phyloP scores from a whole-genome alignment of 2,113 vertebrate species.

The Pygathrix nemaeus region DNA sequence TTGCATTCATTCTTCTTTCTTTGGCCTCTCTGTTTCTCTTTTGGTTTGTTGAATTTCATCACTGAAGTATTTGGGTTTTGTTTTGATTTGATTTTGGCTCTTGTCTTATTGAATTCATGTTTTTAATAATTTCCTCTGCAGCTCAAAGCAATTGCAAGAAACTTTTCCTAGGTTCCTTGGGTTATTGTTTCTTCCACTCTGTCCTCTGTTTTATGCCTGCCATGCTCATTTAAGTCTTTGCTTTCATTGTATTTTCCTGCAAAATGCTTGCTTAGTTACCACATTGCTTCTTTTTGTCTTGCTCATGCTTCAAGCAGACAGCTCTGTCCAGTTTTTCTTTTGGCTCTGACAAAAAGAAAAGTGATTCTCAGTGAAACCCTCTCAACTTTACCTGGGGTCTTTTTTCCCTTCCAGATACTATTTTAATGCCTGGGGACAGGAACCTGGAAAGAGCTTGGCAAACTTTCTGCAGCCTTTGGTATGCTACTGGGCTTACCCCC shows the following conservation, averaged over 20 bases:
- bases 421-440: neutral
- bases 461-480: neutral
- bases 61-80: neutral
- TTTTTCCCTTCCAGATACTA: neutral
- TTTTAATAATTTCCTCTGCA: slow-evolving; percentile 23
- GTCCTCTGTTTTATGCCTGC: neutral
- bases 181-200: neutral
- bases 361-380: neutral
- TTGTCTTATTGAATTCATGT: neutral
- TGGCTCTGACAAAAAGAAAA: neutral
- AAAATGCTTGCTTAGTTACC: neutral
- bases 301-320: neutral
- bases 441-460: neutral
- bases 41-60: neutral
- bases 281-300: neutral
- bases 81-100: neutral
- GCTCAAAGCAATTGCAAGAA: neutral
- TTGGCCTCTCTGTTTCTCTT: neutral
- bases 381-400: neutral
- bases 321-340: neutral
- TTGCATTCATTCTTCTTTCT: neutral
- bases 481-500: neutral
- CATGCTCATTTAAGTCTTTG: neutral
- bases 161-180: neutral
- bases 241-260: neutral